These are phyloP conservation scores for Gallinago stenura DNA, from an alignment of 2,797 vertebrate species.

Conservation along the genomic window DNA sequence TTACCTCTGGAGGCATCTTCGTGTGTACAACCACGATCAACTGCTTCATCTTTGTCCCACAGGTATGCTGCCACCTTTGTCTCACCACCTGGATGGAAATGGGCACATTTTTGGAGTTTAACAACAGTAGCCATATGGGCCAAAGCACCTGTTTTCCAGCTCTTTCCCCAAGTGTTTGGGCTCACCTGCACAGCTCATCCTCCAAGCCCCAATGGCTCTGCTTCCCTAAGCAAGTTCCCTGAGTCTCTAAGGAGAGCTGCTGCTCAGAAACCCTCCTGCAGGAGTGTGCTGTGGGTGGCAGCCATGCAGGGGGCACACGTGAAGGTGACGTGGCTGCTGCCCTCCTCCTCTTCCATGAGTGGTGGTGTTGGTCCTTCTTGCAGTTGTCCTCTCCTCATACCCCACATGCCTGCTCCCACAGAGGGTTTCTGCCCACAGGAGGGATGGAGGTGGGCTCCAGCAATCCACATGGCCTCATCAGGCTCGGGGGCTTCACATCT, in stretches of 20 bases:
- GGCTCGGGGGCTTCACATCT: neutral
- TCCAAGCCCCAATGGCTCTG: neutral
- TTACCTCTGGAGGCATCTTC: conserved; percentile 93
- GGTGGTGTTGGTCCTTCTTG: neutral
- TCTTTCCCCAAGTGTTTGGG: neutral
- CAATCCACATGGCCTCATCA: neutral
- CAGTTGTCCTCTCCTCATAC: neutral
- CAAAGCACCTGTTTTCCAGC: neutral
- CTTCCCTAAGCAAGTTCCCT: neutral
- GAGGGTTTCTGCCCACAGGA: neutral
- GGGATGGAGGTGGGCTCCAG: rapidly evolving
- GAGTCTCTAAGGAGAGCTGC: neutral
- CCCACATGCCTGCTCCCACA: rapidly evolving
- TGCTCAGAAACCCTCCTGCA: neutral
- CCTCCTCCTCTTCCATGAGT: neutral
- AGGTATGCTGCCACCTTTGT: conserved; percentile 79
- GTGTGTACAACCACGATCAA: conserved; percentile 91
- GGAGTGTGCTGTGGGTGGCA: rapidly evolving
- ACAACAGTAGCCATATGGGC: rapidly evolving
- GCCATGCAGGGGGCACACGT: rapidly evolving
- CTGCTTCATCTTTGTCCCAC: conserved; percentile 95
- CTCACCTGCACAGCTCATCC: neutral
- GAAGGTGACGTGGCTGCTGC: neutral
- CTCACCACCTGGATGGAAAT: neutral
- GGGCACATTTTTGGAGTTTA: rapidly evolving